phyloP scores from a whole-genome alignment of 2,888 invertebrate genomes.

The Pristionchus mayeri region DNA sequence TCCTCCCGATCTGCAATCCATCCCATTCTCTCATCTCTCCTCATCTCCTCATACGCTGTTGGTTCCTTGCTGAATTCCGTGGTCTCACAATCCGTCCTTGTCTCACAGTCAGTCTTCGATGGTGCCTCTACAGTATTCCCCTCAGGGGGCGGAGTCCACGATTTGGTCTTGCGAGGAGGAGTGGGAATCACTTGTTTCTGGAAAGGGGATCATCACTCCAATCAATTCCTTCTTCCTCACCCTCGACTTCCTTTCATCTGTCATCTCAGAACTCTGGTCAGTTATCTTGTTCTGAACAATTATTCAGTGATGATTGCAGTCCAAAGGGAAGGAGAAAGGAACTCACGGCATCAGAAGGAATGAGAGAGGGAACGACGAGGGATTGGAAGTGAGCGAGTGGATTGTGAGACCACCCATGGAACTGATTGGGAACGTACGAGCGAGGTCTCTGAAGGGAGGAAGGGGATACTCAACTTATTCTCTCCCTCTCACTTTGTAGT shows the following conservation, averaged over 20 bases:
- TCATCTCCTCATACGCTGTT: not conserved
- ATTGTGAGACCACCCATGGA: conserved; percentile 1
- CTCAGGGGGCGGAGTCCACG: not conserved
- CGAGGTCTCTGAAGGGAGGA: not conserved
- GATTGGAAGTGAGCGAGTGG: not conserved
- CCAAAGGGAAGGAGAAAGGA: not conserved
- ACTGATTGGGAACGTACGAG: not conserved
- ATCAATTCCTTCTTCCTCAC: not conserved
- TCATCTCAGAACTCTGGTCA: not conserved
- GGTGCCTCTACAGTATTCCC: not conserved
- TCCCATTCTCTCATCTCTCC: too few relatives aligned
- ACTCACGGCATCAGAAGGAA: conserved; percentile 11
- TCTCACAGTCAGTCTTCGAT: not conserved
- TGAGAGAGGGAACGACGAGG: not conserved
- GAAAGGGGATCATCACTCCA: not conserved
- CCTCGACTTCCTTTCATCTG: not conserved
- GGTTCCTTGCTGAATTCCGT: not conserved
- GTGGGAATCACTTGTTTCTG: not conserved
- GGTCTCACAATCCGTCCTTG: too few relatives aligned
- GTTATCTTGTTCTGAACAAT: too few relatives aligned
- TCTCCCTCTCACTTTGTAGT: not conserved
- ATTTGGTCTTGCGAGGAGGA: not conserved
- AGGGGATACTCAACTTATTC: not conserved
- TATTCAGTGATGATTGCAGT: too few relatives aligned
- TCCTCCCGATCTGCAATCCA: not conserved